A percentile compares a stretch with the other conserved stretches of the same genome.
Conservation (phyloP, 2,888 invertebrate species). For the Linnaemya vulpina region DNA sequence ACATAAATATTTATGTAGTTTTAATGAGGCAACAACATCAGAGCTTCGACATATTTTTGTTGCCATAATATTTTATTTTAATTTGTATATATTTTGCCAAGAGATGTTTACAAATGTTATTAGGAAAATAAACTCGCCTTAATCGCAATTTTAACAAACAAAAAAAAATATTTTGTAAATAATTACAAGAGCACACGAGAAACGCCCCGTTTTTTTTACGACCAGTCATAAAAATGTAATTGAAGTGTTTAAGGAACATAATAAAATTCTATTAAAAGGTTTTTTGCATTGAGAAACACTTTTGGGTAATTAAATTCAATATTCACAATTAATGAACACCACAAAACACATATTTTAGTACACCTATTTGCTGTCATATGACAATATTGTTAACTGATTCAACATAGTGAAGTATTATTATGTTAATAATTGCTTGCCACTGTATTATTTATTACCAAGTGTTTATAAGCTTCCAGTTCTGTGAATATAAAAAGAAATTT, state of each 20-base stretch:
- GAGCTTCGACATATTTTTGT: background rate
- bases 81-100: slow-evolving; percentile 26
- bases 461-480: background rate
- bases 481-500: slow-evolving; percentile 6
- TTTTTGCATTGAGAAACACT: background rate
- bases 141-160: too few species aligned
- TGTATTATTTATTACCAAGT: background rate
- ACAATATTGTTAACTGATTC: too few species aligned
- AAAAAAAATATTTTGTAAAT: slow-evolving; percentile 7
- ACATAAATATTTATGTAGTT: slow-evolving; percentile 52
- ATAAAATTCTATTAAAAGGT: background rate
- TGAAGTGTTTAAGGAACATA: background rate
- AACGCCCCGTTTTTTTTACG: slow-evolving; percentile 54
- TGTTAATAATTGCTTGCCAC: background rate
- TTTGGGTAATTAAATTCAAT: background rate
- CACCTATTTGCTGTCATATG: too few species aligned
- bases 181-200: slow-evolving; percentile 7
- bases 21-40: slow-evolving; percentile 45
- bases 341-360: too few species aligned
- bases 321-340: background rate
- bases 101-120: too few species aligned
- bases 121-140: background rate
- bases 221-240: slow-evolving; percentile 26
- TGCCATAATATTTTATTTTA: background rate
- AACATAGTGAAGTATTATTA: too few species aligned